Conservation (phyloP, 2,113 vertebrate species). For the Maccullochella peelii region DNA sequence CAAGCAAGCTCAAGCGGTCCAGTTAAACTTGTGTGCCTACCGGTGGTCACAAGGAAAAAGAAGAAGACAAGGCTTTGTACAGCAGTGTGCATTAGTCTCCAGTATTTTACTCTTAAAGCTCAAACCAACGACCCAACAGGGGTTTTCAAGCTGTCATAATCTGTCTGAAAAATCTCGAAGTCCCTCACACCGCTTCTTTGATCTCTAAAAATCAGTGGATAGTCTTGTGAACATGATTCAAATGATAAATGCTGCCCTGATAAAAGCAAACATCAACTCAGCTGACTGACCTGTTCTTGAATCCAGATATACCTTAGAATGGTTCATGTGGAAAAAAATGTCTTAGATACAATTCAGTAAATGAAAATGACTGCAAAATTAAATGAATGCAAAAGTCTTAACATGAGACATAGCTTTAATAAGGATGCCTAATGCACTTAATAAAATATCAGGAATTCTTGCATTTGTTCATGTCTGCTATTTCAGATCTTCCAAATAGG, state of each 20-base stretch:
- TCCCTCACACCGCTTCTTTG: conserved; percentile 37
- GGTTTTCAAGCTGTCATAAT: conserved; percentile 59
- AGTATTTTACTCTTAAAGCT: conserved; percentile 42
- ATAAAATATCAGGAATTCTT: neutral
- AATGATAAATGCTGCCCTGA: conserved; percentile 46
- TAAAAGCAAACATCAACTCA: conserved; percentile 32
- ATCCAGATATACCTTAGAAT: neutral
- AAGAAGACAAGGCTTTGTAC: conserved; percentile 43
- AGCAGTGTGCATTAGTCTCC: conserved; percentile 27
- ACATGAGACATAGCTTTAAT: neutral
- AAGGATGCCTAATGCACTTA: neutral
- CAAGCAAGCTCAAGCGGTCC: conserved; percentile 11
- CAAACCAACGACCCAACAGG: conserved; percentile 38
- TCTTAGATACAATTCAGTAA: conserved; percentile 12
- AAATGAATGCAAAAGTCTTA: neutral
- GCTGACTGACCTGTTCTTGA: neutral
- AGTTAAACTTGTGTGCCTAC: conserved; percentile 21
- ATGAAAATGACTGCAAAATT: neutral
- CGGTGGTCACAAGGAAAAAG: conserved; percentile 6
- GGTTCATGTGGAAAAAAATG: neutral
- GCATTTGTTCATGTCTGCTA: neutral
- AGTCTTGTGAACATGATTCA: conserved; percentile 47
- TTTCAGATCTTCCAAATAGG: neutral
- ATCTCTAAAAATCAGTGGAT: conserved; percentile 52
- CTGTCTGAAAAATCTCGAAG: conserved; percentile 50